A percentile compares a stretch with the other conserved stretches of the same genome.
These are phyloP conservation scores for Limnodromus scolopaceus DNA, from an alignment of 2,797 vertebrate genomes.

Conservation along the genomic window DNA sequence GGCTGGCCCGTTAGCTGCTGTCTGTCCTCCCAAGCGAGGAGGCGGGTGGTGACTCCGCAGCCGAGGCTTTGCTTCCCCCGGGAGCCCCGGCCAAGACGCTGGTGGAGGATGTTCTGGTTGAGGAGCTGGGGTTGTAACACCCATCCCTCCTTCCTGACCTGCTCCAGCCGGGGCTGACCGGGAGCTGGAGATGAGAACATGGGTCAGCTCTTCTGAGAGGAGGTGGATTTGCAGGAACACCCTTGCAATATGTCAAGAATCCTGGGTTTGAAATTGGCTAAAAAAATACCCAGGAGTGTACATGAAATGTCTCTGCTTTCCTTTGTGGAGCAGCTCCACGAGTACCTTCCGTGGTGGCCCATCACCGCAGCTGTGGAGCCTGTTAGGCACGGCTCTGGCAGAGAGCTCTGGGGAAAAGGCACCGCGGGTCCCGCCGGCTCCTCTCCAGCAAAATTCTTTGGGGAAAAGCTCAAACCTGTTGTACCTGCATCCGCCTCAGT, in stretches of 20 bases:
- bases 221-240: neutral
- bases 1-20: neutral
- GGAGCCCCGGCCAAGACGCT: neutral
- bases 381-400: rapidly evolving
- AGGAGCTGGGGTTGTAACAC: neutral
- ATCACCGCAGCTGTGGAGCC: neutral
- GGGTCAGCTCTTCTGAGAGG: neutral
- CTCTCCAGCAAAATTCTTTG: rapidly evolving
- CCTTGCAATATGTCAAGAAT: too few species aligned
- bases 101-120: too few species aligned
- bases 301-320: rapidly evolving
- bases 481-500: rapidly evolving
- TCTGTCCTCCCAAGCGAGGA: rapidly evolving
- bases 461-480: neutral
- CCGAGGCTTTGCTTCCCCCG: rapidly evolving
- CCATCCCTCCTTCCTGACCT: neutral
- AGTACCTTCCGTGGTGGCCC: rapidly evolving
- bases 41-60: rapidly evolving
- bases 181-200: neutral
- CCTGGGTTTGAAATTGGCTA: neutral
- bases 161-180: neutral
- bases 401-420: neutral
- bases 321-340: neutral
- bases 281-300: rapidly evolving
- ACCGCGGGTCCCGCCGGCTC: too few species aligned